Percentiles rank a stretch among this genome's conserved stretches.
Evolutionary conservation across 2,797 vertebrate species (phyloP).

Genomic region (Macroramphosus scolopax): DNA sequence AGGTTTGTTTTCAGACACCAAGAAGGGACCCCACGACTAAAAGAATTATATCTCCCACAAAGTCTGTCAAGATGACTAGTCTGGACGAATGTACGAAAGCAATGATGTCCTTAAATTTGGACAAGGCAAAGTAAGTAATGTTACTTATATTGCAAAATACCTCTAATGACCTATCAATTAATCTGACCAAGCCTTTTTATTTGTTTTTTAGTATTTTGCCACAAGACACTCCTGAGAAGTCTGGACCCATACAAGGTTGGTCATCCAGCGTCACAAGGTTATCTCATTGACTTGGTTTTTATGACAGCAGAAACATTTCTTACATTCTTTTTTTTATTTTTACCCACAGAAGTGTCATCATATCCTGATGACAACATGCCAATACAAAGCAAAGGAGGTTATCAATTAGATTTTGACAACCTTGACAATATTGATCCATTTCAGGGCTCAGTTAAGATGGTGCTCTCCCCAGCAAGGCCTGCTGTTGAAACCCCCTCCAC

Average conservation of each 20-base stretch:
- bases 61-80: slow-evolving; percentile 62
- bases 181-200: slow-evolving; percentile 10
- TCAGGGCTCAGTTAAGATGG: slow-evolving; percentile 51
- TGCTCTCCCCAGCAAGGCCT: slow-evolving; percentile 52
- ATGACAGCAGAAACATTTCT: background rate
- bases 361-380: slow-evolving; percentile 76
- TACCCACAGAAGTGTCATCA: slow-evolving; percentile 43
- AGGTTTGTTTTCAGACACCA: slow-evolving; percentile 98
- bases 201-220: slow-evolving; percentile 50
- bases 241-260: slow-evolving; percentile 53
- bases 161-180: background rate
- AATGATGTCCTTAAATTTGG: slow-evolving; percentile 51
- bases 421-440: slow-evolving; percentile 70
- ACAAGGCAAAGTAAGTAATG: slow-evolving; percentile 71
- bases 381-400: slow-evolving; percentile 78
- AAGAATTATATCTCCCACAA: slow-evolving; percentile 83
- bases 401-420: slow-evolving; percentile 75
- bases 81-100: slow-evolving; percentile 63
- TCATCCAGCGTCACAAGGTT: background rate
- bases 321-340: background rate
- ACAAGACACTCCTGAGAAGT: slow-evolving; percentile 10
- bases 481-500: slow-evolving; percentile 9
- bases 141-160: background rate
- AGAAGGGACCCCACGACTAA: slow-evolving; percentile 87
- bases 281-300: background rate